phyloP scores from a whole-genome alignment of 2,797 vertebrate species.

The Lerista edwardsae region DNA sequence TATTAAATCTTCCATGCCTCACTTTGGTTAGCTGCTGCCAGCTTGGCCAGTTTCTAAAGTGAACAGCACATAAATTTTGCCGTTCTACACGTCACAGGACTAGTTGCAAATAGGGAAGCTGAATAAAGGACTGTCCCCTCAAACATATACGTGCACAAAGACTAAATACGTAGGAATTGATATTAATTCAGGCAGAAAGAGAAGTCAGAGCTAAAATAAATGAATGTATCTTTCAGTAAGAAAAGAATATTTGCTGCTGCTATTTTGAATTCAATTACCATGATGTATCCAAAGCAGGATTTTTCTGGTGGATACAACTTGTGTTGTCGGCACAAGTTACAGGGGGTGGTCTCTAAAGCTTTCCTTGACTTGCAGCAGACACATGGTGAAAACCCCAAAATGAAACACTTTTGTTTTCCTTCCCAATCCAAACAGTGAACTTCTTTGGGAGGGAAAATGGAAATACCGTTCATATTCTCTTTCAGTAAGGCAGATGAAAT shows the following conservation, averaged over 20 bases:
- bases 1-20: constrained; percentile 70
- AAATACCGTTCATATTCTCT: background rate
- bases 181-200: constrained; percentile 58
- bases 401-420: background rate
- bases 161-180: constrained; percentile 57
- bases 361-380: background rate
- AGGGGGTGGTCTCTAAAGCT: background rate
- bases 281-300: constrained; percentile 8
- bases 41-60: constrained; percentile 70
- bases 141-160: constrained; percentile 36
- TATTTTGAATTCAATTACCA: constrained; percentile 16
- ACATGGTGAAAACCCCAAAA: background rate
- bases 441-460: background rate
- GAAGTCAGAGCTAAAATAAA: constrained; percentile 57
- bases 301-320: background rate
- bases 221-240: constrained; percentile 32
- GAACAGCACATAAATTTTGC: constrained; percentile 68
- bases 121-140: constrained; percentile 46
- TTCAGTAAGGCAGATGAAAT: background rate
- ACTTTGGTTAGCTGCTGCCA: constrained; percentile 56
- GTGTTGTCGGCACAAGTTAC: background rate
- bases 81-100: constrained; percentile 65
- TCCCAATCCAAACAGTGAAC: background rate
- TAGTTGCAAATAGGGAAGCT: constrained; percentile 60
- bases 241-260: constrained; percentile 21